Evolutionary conservation across 2,797 vertebrate genomes (phyloP).

Genomic region (Pempheris klunzingeri): DNA sequence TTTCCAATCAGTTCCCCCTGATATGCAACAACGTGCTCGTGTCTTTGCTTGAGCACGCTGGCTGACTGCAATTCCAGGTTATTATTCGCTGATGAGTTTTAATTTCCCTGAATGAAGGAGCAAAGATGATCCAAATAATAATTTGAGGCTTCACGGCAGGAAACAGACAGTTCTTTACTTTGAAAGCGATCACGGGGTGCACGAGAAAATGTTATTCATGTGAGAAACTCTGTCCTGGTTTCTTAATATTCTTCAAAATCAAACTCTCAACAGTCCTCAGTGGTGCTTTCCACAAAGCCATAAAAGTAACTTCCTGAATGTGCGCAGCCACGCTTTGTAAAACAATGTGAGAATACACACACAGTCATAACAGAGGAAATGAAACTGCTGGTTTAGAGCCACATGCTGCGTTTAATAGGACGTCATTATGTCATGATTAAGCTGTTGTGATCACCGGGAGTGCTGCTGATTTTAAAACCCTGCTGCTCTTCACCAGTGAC

Average conservation of each 20-base stretch:
- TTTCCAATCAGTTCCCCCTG: conserved; percentile 14
- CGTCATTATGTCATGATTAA: background rate
- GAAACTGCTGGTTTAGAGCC: conserved; percentile 10
- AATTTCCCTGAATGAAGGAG: conserved; percentile 43
- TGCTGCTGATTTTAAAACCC: conserved; percentile 10
- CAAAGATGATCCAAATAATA: conserved; percentile 26
- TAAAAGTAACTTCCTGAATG: background rate
- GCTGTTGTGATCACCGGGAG: conserved; percentile 7
- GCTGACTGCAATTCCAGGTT: conserved; percentile 43
- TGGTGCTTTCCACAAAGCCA: background rate
- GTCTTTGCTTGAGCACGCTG: background rate
- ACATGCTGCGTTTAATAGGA: conserved; percentile 14
- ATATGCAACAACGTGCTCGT: background rate
- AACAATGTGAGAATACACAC: background rate
- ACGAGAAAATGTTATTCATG: conserved; percentile 14
- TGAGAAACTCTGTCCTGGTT: background rate
- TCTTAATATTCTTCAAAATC: conserved; percentile 10
- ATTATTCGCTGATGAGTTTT: conserved; percentile 39
- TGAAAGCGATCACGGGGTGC: conserved; percentile 16
- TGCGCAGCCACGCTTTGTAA: background rate
- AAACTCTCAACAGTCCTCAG: background rate
- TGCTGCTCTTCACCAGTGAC: conserved; percentile 18
- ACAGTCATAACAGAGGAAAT: conserved; percentile 15
- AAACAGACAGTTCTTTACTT: conserved; percentile 23
- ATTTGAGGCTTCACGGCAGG: conserved; percentile 33